Conservation (phyloP, 1,140 invertebrate genomes). For the Drosophila ananassae region DNA sequence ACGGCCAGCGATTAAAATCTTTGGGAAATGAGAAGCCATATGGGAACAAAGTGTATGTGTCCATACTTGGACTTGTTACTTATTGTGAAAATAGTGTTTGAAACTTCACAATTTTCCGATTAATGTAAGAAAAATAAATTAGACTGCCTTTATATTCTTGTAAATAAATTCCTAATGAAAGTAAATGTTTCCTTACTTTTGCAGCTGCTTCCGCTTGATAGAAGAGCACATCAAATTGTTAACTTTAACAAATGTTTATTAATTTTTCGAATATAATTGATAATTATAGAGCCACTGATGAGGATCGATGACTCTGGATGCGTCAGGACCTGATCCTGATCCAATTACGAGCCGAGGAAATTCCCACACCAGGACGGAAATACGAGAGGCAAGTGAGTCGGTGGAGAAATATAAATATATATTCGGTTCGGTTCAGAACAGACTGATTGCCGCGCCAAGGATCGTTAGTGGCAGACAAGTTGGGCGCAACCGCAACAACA, state of each 20-base stretch:
- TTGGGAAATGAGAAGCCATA: constrained; percentile 35
- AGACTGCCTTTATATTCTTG: not conserved
- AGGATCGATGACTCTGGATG: constrained; percentile 5
- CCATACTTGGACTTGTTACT: constrained; percentile 38
- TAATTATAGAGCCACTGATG: constrained; percentile 59
- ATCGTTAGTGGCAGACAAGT: constrained; percentile 83
- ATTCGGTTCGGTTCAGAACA: constrained; percentile 48
- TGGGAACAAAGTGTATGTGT: constrained; percentile 40
- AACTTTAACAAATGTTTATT: constrained; percentile 73
- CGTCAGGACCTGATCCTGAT: constrained; percentile 66
- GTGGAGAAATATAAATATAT: not conserved
- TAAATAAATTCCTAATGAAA: not conserved
- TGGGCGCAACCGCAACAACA: constrained; percentile 83
- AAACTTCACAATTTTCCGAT: not conserved
- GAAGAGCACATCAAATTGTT: constrained; percentile 38
- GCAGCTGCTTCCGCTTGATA: constrained; percentile 62
- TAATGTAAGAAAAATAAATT: not conserved
- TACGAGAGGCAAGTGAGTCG: constrained; percentile 52
- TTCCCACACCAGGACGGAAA: constrained; percentile 74
- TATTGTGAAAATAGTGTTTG: constrained; percentile 27
- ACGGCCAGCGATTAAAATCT: constrained; percentile 71
- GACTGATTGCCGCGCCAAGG: constrained; percentile 82
- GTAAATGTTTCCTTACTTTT: not conserved
- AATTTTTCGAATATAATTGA: constrained; percentile 71
- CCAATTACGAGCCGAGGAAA: constrained; percentile 70